A percentile compares a stretch with the other conserved stretches of the same genome.
phyloP scores from a whole-genome alignment of 2,797 vertebrate genomes.

The Epinephelus malabaricus region DNA sequence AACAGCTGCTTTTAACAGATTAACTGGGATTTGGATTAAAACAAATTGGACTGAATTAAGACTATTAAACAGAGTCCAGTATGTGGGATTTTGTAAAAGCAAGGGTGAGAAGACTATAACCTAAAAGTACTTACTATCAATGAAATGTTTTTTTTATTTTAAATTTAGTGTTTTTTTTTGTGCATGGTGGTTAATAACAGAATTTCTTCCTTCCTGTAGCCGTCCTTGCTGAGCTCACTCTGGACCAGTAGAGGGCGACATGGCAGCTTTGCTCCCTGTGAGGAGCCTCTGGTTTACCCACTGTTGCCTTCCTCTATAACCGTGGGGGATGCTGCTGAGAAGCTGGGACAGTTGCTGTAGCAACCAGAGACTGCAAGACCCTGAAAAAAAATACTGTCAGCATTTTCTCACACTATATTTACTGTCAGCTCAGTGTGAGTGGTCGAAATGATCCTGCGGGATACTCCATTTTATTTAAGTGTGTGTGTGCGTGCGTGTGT shows the following conservation, averaged over 20 bases:
- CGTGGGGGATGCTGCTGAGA: constrained; percentile 36
- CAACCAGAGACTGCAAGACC: constrained; percentile 32
- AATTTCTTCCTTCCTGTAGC: neutral
- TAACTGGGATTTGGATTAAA: constrained; percentile 16
- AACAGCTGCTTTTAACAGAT: neutral
- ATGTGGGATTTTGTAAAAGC: neutral
- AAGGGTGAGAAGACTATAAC: too few relatives aligned
- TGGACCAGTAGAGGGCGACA: constrained; percentile 53
- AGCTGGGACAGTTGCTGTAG: constrained; percentile 43
- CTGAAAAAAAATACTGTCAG: constrained; percentile 32
- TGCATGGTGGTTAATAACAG: neutral
- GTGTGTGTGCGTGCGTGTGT: constrained; percentile 7
- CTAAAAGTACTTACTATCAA: neutral
- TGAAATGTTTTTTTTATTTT: neutral
- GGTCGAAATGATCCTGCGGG: neutral
- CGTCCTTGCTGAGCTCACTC: too few relatives aligned
- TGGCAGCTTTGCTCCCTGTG: neutral
- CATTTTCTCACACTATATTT: constrained; percentile 24
- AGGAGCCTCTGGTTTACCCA: constrained; percentile 1
- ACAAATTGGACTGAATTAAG: constrained; percentile 4
- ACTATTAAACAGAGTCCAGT: neutral
- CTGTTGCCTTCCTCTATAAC: constrained; percentile 1
- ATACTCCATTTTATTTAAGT: neutral
- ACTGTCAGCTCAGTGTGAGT: constrained; percentile 23
- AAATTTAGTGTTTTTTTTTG: neutral